Base-by-base conservation (phyloP, 2,888 invertebrate species). In the Eristalinus aeneus region DNA sequence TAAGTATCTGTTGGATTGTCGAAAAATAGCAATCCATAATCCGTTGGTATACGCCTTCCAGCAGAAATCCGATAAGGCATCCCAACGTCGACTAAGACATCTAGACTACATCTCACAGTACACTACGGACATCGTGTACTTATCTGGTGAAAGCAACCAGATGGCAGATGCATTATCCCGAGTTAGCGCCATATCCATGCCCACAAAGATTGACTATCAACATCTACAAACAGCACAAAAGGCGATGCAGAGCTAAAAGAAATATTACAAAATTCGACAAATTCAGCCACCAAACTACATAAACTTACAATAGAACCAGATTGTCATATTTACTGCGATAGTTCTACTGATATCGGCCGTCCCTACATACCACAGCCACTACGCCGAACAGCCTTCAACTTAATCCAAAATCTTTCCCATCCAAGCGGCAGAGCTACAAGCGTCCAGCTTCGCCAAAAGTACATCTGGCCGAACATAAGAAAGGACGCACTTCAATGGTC, bases 381-480 rank as follows among this genome's bases (percentile, higher is more conserved):
- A 1, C 76, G 90, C n/a, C 53, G 68, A 34, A 64, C 20, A n/a
- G 80, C 87, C 0, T 89, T 90, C 68, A 34, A 89, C 11, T 27
- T 11, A 1, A 16, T 89, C 0, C 79, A 85, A 5, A 46, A 46
- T 11, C 31, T 60, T 6, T 54, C 74, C 0, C 69, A 69, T 53
- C 88, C 89, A 0, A 88, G 89, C 12, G 87, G 87, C 3, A 68
- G 87, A 36, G 22, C 65, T 3, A 89, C 89, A 10, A 32, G 9
- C 5, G 87, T 75, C 20, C 60, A 88, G 3, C 88, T 91, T 36
- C 32, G 79, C n/a, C 71, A 85, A 46, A 88, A 88, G 31, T 90
- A 88, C 60, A 87, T 89, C 2, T 90, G 90, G 90, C 90, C 90
- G 0, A 60, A 27, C 0, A 89, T 90, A 81, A 87, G 88, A 6